A percentile compares a stretch with the other conserved stretches of the same genome.
phyloP scores from a whole-genome alignment of 2,797 vertebrate genomes.

The Myripristis jacobus region DNA sequence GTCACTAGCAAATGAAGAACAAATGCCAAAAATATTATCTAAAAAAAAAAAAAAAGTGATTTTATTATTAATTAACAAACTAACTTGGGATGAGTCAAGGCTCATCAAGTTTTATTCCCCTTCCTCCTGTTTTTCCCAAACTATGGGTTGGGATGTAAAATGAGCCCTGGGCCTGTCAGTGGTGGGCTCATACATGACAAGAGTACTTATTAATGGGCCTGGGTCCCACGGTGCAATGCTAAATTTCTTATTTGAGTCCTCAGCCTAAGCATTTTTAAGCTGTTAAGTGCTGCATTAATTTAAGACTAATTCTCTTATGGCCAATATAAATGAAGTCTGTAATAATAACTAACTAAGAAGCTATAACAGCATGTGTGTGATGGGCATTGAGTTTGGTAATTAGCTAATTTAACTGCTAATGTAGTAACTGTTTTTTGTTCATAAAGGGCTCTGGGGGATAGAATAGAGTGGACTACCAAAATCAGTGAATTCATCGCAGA shows the following conservation, averaged over 20 bases:
- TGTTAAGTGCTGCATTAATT: slow-evolving; percentile 56
- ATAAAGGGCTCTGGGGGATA: slow-evolving; percentile 34
- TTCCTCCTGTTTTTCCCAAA: slow-evolving; percentile 11
- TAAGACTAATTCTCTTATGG: slow-evolving; percentile 49
- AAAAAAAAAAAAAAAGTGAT: too few species aligned
- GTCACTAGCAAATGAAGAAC: too few species aligned
- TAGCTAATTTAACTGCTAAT: slow-evolving; percentile 52
- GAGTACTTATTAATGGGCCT: slow-evolving; percentile 22
- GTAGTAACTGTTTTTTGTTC: slow-evolving; percentile 50
- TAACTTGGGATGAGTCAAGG: background rate
- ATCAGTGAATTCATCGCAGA: slow-evolving; percentile 17
- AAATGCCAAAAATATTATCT: too few species aligned
- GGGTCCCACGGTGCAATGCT: slow-evolving; percentile 51
- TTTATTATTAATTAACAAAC: slow-evolving; percentile 5
- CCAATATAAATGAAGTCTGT: slow-evolving; percentile 49
- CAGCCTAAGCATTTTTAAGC: slow-evolving; percentile 45
- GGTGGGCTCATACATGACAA: slow-evolving; percentile 10
- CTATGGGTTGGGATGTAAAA: slow-evolving; percentile 1
- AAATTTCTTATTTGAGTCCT: slow-evolving; percentile 52
- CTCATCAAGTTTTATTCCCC: background rate
- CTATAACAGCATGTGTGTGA: slow-evolving; percentile 16
- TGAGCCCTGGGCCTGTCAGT: slow-evolving; percentile 20
- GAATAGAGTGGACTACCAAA: slow-evolving; percentile 34
- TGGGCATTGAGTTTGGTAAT: slow-evolving; percentile 54
- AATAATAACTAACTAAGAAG: slow-evolving; percentile 49